Evolutionary conservation across 1,140 invertebrate genomes (phyloP).

Genomic region (Pseudobourletiella spinata): DNA sequence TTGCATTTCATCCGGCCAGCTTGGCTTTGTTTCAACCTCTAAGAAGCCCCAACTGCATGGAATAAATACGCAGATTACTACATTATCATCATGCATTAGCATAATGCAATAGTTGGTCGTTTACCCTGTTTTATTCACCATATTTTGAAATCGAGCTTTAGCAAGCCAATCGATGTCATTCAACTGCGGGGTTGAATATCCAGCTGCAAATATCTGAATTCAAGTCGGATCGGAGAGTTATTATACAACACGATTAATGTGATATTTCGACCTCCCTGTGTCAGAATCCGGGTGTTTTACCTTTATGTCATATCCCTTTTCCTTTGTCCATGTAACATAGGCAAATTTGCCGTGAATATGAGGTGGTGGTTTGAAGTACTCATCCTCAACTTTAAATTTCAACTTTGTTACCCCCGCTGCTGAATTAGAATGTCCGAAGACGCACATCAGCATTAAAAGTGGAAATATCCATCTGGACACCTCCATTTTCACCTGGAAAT

Average conservation of each 20-base stretch:
- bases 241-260: background rate
- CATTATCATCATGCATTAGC: constrained; percentile 8
- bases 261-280: background rate
- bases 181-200: background rate
- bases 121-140: constrained; percentile 31
- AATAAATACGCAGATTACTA: constrained; percentile 4
- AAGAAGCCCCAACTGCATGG: constrained; percentile 59
- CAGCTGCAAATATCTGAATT: constrained; percentile 23
- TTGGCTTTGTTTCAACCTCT: constrained; percentile 63
- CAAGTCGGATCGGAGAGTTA: background rate
- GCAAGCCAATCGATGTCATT: constrained; percentile 30
- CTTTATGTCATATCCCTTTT: constrained; percentile 35
- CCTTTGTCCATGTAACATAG: constrained; percentile 32
- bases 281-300: constrained; percentile 5
- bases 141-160: constrained; percentile 32
- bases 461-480: too few relatives aligned
- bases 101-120: background rate
- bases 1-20: constrained; percentile 64
- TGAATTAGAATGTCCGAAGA: too few relatives aligned
- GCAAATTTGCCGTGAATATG: constrained; percentile 32
- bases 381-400: too few relatives aligned
- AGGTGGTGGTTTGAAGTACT: constrained; percentile 15
- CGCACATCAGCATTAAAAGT: too few relatives aligned
- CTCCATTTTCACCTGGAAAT: too few relatives aligned
- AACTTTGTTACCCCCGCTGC: too few relatives aligned